Evolutionary conservation across 2,888 invertebrate species (phyloP).

Genomic region (Acleris cristana): DNA sequence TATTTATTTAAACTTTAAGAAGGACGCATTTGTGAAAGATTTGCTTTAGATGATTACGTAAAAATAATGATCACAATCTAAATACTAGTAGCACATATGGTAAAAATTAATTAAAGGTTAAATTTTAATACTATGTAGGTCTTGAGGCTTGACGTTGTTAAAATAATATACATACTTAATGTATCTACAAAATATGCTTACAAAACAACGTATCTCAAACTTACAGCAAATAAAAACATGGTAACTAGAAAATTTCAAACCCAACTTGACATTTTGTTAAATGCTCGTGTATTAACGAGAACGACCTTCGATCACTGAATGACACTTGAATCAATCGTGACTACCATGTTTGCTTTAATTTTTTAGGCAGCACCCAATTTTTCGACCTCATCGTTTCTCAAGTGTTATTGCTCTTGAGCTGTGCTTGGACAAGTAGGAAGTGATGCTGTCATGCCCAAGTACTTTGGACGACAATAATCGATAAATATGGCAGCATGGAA

Average conservation of each 20-base stretch:
- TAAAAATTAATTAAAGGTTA: too few species aligned
- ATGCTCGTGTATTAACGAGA: conserved; percentile 29
- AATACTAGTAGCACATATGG: too few species aligned
- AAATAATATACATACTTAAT: too few species aligned
- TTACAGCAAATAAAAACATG: conserved; percentile 20
- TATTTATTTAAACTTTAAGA: background rate
- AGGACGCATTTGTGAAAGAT: too few species aligned
- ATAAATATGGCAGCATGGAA: conserved; percentile 23
- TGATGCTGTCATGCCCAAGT: conserved; percentile 46
- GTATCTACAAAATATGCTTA: too few species aligned
- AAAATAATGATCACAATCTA: too few species aligned
- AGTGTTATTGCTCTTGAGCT: conserved; percentile 56
- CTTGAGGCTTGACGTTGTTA: too few species aligned
- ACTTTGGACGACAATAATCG: conserved; percentile 27
- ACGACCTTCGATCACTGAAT: conserved; percentile 45
- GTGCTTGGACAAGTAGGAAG: conserved; percentile 43
- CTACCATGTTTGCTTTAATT: conserved; percentile 55
- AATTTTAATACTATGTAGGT: too few species aligned
- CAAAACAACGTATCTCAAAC: conserved; percentile 9
- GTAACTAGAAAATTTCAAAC: conserved; percentile 34
- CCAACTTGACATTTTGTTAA: conserved; percentile 35
- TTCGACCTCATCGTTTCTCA: conserved; percentile 49
- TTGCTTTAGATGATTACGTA: too few species aligned
- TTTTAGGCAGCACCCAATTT: conserved; percentile 60
- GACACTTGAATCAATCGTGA: conserved; percentile 46